Evolutionary conservation across 2,797 vertebrate species (phyloP), one percentile per base, ranked within the genome.

Genomic region (Australoheros facetus): DNA sequence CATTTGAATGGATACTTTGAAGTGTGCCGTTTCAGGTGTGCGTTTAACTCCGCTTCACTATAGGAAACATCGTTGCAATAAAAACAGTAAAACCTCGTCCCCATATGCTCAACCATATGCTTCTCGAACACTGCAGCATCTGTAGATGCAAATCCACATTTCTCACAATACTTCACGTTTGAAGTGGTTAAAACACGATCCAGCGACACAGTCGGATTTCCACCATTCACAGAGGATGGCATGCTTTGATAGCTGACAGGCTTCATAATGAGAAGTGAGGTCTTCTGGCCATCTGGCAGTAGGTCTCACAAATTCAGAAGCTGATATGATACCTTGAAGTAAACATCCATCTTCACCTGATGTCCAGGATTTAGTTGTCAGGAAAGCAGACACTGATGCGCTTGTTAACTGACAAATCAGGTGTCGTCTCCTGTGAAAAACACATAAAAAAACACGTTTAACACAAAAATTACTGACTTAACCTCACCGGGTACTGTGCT

Each of bases 31-130:
- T 98, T 97, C 78, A 97, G 75, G 85, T 99, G 98, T 17, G 95
- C 94, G 60, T 97, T 96, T 26, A 98, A 95, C 88, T 98, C 98
- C 0, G 96, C 96, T 91, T 97, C 97, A 0, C 97, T 98, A 81
- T 96, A 97, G 0, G 96, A 97, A 3, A 98, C 53, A 0, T 95
- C 94, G 87, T 93, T 96, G 89, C 98, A 99, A 59, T 97, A 96
- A n/a, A 96, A 97, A 77, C 98, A 99, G 56, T 96, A 90, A 93
- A 97, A 98, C 37, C 94, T 95, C 14, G 97, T 96, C 82, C 96
- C 96, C 81, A 95, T 93, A 9, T 99, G 97, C 70, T 98, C 97
- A 1, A 93, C 74, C 4, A 95, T 85, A 3, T 99, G 98, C 69
- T 96, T 97, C 82, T 95, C 96, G 85, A 97, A 96, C 7, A 93